Evolutionary conservation across 2,888 invertebrate genomes (phyloP).

Genomic region (Clunio marinus): DNA sequence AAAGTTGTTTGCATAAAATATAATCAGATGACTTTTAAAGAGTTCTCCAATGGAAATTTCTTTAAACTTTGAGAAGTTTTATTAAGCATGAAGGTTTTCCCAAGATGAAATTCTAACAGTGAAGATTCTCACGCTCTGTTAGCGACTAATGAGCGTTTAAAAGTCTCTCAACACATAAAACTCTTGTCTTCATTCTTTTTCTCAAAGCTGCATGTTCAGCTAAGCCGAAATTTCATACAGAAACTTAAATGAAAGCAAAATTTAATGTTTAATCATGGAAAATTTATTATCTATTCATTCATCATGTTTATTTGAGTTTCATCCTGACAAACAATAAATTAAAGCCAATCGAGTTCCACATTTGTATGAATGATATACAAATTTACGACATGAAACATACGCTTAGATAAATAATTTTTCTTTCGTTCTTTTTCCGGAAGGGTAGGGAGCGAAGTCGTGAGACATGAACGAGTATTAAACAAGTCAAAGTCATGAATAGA

Average conservation of each 20-base stretch:
- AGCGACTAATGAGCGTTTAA: neutral
- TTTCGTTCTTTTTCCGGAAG: no score
- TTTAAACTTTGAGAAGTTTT: no score
- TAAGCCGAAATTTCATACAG: no score
- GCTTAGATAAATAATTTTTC: constrained; percentile 1
- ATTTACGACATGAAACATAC: neutral
- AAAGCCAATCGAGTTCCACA: neutral
- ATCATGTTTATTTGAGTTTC: constrained; percentile 24
- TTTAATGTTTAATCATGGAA: constrained; percentile 29
- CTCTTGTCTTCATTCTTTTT: neutral
- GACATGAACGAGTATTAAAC: neutral
- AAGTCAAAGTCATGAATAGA: neutral
- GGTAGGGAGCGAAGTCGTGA: neutral
- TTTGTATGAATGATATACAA: neutral
- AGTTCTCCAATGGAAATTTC: no score
- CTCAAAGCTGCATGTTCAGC: constrained; percentile 1
- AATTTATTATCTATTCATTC: constrained; percentile 28
- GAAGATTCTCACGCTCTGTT: neutral
- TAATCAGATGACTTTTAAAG: no score
- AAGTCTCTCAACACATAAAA: neutral
- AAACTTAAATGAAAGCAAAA: neutral
- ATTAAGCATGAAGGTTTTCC: no score
- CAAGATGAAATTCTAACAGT: no score
- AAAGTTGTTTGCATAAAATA: no score
- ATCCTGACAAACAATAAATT: constrained; percentile 19